A percentile compares a stretch with the other conserved stretches of the same genome.
Conservation (phyloP, 2,797 vertebrate genomes). For the Smutsia temminckii region DNA sequence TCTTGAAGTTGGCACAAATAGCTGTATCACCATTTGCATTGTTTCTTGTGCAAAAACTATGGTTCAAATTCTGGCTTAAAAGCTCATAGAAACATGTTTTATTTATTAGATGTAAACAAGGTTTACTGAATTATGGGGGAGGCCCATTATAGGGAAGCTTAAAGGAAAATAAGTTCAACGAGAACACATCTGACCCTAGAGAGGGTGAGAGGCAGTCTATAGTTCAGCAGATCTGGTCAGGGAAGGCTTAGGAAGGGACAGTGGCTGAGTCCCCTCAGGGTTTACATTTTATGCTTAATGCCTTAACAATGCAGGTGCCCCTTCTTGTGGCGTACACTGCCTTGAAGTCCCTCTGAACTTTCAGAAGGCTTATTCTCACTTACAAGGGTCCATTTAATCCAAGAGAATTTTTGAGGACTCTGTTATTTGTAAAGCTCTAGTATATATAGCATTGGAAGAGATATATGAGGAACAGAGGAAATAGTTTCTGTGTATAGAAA, state of each 20-base stretch:
- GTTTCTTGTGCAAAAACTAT: neutral
- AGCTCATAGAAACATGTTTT: conserved; percentile 27
- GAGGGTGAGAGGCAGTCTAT: neutral
- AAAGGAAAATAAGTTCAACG: neutral
- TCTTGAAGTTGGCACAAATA: neutral
- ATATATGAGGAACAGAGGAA: neutral
- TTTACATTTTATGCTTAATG: neutral
- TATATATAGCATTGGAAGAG: neutral
- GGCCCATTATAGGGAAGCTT: neutral
- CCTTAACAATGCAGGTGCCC: neutral
- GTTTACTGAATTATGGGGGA: neutral
- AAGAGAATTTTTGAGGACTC: neutral
- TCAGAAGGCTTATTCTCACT: neutral
- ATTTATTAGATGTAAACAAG: conserved; percentile 43
- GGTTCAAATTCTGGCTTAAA: conserved; percentile 28
- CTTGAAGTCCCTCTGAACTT: neutral
- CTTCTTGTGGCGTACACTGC: neutral
- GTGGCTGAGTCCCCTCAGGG: no score
- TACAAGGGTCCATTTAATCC: neutral
- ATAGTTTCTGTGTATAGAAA: neutral
- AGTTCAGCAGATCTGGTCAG: neutral
- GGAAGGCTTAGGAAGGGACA: neutral
- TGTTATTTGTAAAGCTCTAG: neutral
- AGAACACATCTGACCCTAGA: neutral
- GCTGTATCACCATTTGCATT: neutral